phyloP scores from a whole-genome alignment of 2,113 vertebrate species.

The Spermophilus dauricus region DNA sequence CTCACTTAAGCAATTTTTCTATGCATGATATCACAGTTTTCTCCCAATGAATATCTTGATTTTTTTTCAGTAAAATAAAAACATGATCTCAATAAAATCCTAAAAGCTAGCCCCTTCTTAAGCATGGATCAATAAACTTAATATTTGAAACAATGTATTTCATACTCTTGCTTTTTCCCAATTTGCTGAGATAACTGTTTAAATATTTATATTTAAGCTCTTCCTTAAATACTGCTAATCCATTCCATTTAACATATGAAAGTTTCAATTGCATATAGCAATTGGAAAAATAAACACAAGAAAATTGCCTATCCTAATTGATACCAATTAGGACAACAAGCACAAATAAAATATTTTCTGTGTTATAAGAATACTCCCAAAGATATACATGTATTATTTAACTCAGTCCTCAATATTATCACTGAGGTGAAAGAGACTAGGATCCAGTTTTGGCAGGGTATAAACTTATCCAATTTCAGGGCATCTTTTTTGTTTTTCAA shows the following conservation, averaged over 20 bases:
- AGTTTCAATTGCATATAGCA: neutral
- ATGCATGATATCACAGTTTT: neutral
- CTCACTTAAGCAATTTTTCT: slow-evolving; percentile 18
- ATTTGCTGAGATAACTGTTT: neutral
- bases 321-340: slow-evolving; percentile 17
- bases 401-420: neutral
- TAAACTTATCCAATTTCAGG: neutral
- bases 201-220: neutral
- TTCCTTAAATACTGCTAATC: neutral
- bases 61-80: slow-evolving; percentile 1
- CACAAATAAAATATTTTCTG: neutral
- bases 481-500: neutral
- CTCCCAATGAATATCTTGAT: slow-evolving; percentile 44
- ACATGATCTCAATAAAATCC: neutral
- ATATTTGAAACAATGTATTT: neutral
- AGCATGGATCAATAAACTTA: neutral
- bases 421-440: neutral
- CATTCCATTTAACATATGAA: neutral
- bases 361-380: neutral
- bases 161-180: neutral
- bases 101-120: neutral
- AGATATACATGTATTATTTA: neutral
- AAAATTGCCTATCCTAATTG: neutral
- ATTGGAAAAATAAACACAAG: slow-evolving; percentile 9
- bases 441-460: neutral